Conservation (phyloP, 1,140 invertebrate species). For the Cylas formicarius region DNA sequence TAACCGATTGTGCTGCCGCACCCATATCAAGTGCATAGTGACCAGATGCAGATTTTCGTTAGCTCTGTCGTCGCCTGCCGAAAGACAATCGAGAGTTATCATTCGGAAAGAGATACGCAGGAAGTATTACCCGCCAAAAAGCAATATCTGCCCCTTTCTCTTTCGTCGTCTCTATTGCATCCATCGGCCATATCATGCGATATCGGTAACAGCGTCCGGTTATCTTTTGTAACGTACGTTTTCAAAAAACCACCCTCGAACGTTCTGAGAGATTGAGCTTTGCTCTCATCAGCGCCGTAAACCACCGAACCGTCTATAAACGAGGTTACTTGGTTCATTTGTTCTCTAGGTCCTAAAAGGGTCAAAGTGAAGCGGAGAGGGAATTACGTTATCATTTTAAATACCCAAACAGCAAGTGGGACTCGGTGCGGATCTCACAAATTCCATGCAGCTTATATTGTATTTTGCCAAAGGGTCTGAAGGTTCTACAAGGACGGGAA, state of each 20-base stretch:
- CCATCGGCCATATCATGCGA: constrained; percentile 66
- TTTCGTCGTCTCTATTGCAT: constrained; percentile 63
- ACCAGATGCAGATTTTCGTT: constrained; percentile 79
- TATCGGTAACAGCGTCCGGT: constrained; percentile 58
- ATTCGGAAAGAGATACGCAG: background rate
- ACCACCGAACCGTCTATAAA: constrained; percentile 87
- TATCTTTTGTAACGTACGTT: constrained; percentile 57
- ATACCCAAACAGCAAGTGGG: constrained; percentile 68
- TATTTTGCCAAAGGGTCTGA: constrained; percentile 63
- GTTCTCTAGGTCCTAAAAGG: constrained; percentile 63
- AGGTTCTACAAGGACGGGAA: constrained; percentile 59
- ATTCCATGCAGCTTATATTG: constrained; percentile 72
- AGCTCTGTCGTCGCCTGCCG: constrained; percentile 63
- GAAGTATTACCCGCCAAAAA: constrained; percentile 62
- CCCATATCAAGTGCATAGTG: constrained; percentile 73
- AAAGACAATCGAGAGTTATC: constrained; percentile 11
- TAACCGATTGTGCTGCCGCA: constrained; percentile 77
- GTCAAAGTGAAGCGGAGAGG: too few species aligned
- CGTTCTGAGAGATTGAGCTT: constrained; percentile 49
- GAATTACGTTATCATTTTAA: background rate
- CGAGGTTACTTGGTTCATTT: constrained; percentile 83
- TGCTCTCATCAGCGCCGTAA: constrained; percentile 60
- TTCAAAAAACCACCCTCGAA: constrained; percentile 52
- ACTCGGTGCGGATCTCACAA: constrained; percentile 75
- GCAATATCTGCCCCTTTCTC: constrained; percentile 63